Percentiles rank a stretch among this genome's conserved stretches.
Evolutionary conservation across 92 coral and sea anemone genomes (phyloP).

Genomic region (Epizoanthus stellaris): DNA sequence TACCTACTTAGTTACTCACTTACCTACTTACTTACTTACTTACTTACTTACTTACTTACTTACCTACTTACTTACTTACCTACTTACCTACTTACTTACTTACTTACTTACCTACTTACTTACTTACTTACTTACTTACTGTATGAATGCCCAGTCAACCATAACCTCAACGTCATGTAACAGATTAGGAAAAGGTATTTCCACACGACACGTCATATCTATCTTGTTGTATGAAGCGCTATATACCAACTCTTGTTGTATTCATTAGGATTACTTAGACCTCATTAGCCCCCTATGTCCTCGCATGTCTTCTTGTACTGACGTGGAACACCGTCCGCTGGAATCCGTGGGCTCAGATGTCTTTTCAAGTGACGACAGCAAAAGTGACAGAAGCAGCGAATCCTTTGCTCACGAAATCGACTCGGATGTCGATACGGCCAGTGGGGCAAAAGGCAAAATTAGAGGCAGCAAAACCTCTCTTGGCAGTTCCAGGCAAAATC

Average conservation of each 20-base stretch:
- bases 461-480: constrained; percentile 29
- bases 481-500: constrained; percentile 23
- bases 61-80: no score
- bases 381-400: constrained; percentile 67
- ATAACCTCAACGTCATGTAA: no score
- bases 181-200: no score
- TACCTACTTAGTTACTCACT: no score
- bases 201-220: no score
- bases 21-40: no score
- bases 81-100: no score
- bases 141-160: no score
- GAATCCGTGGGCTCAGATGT: constrained; percentile 70
- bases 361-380: constrained; percentile 66
- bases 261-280: constrained; percentile 88
- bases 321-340: constrained; percentile 41
- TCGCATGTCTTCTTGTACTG: constrained; percentile 78
- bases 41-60: no score
- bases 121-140: no score
- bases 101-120: no score
- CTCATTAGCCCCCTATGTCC: constrained; percentile 91
- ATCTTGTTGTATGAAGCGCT: no score
- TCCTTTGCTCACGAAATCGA: constrained; percentile 42
- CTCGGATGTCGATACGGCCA: not conserved
- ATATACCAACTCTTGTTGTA: not conserved
- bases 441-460: not conserved